Evolutionary conservation across 2,797 vertebrate species (phyloP).

Genomic region (Lacerta viridis): DNA sequence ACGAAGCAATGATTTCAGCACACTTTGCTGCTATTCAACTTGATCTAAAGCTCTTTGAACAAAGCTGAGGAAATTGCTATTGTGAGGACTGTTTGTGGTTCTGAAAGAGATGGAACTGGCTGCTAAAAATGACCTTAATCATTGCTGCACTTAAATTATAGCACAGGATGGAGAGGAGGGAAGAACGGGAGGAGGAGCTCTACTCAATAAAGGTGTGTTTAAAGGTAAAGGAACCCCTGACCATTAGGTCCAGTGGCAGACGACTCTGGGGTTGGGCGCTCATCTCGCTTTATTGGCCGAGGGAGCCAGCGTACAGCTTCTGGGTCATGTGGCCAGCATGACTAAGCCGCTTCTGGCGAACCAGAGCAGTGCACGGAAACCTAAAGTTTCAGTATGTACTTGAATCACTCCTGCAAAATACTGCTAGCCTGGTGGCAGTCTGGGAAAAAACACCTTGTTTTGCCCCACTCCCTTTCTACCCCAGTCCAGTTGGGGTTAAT

Average conservation of each 20-base stretch:
- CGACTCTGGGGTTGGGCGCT: too few relatives aligned
- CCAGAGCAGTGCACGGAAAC: too few relatives aligned
- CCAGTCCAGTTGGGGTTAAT: slow-evolving; percentile 12
- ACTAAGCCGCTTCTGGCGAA: too few relatives aligned
- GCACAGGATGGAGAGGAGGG: neutral
- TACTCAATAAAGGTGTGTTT: neutral
- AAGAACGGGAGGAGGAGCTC: neutral
- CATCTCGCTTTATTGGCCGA: too few relatives aligned
- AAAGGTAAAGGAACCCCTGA: too few relatives aligned
- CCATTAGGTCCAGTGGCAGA: too few relatives aligned
- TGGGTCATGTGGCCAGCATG: too few relatives aligned
- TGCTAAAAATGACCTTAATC: neutral
- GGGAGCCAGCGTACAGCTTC: too few relatives aligned
- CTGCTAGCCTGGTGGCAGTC: too few relatives aligned
- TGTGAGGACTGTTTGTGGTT: neutral
- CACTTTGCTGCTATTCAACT: neutral
- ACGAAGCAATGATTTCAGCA: neutral
- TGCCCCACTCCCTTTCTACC: neutral
- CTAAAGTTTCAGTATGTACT: too few relatives aligned
- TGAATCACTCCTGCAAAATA: too few relatives aligned
- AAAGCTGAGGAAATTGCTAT: neutral
- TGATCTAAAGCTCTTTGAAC: neutral
- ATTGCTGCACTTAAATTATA: neutral
- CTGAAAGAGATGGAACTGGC: neutral
- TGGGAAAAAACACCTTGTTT: too few relatives aligned